These are phyloP conservation scores for Agrochola lota DNA, from an alignment of 2,888 invertebrate genomes.

Conservation along the genomic window DNA sequence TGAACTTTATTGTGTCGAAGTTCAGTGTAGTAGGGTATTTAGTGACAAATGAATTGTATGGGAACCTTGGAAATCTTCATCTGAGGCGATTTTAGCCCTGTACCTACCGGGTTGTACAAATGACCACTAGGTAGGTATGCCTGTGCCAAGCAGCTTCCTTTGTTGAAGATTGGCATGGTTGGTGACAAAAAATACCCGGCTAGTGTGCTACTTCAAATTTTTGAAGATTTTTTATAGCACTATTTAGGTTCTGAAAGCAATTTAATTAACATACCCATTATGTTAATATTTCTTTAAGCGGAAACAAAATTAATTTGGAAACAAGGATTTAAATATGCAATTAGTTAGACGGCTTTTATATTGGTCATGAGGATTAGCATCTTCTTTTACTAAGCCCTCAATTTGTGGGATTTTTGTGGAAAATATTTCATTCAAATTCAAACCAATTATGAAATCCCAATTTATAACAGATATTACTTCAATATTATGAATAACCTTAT, in stretches of 20 bases:
- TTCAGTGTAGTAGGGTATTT: too few relatives aligned
- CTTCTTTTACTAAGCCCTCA: background rate
- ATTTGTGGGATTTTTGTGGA: background rate
- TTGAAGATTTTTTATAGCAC: background rate
- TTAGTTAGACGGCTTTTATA: background rate
- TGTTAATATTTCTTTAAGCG: background rate
- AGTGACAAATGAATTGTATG: too few relatives aligned
- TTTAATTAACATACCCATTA: too few relatives aligned
- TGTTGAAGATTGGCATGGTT: too few relatives aligned
- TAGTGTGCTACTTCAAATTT: too few relatives aligned
- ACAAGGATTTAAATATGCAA: background rate
- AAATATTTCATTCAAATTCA: background rate
- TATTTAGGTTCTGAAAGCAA: background rate
- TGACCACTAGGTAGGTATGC: too few relatives aligned
- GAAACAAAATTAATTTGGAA: background rate
- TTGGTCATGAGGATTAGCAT: background rate
- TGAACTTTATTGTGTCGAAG: background rate
- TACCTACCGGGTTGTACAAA: too few relatives aligned
- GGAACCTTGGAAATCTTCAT: too few relatives aligned
- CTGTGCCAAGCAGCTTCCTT: too few relatives aligned
- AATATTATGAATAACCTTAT: conserved; percentile 36
- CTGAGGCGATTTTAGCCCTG: too few relatives aligned
- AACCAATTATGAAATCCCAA: background rate
- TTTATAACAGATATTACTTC: background rate
- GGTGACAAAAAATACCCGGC: too few relatives aligned